A percentile compares a stretch with the other conserved stretches of the same genome.
phyloP scores from a whole-genome alignment of 2,888 invertebrate species.

The Oeneis ivallda region DNA sequence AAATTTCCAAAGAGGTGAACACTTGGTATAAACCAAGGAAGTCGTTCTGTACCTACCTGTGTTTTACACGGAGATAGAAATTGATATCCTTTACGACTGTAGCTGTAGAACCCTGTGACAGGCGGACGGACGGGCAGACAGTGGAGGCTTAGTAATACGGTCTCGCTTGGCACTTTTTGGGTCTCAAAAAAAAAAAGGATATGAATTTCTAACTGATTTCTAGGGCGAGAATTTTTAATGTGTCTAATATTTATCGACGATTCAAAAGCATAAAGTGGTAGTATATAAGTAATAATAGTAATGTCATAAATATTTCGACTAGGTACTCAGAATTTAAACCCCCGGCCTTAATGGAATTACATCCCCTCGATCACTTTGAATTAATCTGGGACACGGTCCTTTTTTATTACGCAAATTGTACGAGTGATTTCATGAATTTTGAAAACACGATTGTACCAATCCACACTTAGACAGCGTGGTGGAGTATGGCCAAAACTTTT shows the following conservation, averaged over 20 bases:
- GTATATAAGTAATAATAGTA: too few species aligned
- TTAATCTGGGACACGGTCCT: slow-evolving; percentile 54
- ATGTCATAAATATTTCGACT: slow-evolving; percentile 57
- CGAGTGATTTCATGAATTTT: neutral
- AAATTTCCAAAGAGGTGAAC: too few species aligned
- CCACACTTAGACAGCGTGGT: too few species aligned
- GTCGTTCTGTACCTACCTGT: too few species aligned
- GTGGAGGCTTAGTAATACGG: too few species aligned
- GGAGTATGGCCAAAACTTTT: too few species aligned
- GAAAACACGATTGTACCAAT: neutral
- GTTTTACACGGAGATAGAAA: too few species aligned
- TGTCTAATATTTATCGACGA: slow-evolving; percentile 37
- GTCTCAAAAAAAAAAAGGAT: slow-evolving; percentile 27
- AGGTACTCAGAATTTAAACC: slow-evolving; percentile 47
- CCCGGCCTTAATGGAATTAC: slow-evolving; percentile 64
- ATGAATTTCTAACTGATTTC: slow-evolving; percentile 39
- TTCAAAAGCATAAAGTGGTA: slow-evolving; percentile 49
- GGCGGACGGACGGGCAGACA: neutral
- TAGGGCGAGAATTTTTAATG: slow-evolving; percentile 38
- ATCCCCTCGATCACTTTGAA: slow-evolving; percentile 63
- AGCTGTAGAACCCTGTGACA: too few species aligned
- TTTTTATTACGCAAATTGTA: slow-evolving; percentile 43
- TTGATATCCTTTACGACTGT: too few species aligned
- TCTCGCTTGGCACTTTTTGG: too few species aligned
- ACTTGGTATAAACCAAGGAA: too few species aligned